phyloP scores from a whole-genome alignment of 2,113 vertebrate species.

The Perca schrenkii region DNA sequence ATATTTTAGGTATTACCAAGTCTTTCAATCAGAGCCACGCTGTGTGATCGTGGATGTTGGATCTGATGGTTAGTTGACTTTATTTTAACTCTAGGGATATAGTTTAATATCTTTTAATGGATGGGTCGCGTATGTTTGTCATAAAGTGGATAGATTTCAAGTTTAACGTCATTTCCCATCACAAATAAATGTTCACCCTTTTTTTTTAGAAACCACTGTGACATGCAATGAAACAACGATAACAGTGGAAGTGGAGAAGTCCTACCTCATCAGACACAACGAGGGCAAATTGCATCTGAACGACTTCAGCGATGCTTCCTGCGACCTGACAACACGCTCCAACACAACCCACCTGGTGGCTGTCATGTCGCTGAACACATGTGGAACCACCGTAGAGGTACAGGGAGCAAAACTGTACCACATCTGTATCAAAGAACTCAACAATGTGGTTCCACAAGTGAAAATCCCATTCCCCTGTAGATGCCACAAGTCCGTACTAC shows the following conservation, averaged over 20 bases:
- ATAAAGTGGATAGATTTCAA: neutral
- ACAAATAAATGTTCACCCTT: neutral
- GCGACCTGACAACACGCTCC: slow-evolving; percentile 53
- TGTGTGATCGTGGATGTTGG: slow-evolving; percentile 64
- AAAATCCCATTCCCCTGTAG: too few relatives aligned
- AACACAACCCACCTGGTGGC: slow-evolving; percentile 57
- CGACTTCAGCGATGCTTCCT: slow-evolving; percentile 38
- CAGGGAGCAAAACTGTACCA: neutral
- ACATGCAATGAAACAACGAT: slow-evolving; percentile 67
- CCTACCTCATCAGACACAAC: slow-evolving; percentile 39
- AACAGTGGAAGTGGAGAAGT: slow-evolving; percentile 57
- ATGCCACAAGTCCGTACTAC: too few relatives aligned
- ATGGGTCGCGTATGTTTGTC: too few relatives aligned
- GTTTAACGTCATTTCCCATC: neutral
- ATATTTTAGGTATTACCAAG: neutral
- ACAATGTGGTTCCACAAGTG: too few relatives aligned
- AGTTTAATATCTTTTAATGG: neutral
- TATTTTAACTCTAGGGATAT: neutral
- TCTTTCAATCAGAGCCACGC: slow-evolving; percentile 72
- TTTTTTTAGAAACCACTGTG: slow-evolving; percentile 35
- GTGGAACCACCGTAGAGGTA: slow-evolving; percentile 48
- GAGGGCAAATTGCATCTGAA: slow-evolving; percentile 61
- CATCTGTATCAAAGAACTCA: neutral
- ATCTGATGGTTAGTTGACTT: slow-evolving; percentile 38
- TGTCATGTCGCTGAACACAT: slow-evolving; percentile 27